Evolutionary conservation across 2,888 invertebrate species (phyloP).

Genomic region (Neocrepidodera transversa): DNA sequence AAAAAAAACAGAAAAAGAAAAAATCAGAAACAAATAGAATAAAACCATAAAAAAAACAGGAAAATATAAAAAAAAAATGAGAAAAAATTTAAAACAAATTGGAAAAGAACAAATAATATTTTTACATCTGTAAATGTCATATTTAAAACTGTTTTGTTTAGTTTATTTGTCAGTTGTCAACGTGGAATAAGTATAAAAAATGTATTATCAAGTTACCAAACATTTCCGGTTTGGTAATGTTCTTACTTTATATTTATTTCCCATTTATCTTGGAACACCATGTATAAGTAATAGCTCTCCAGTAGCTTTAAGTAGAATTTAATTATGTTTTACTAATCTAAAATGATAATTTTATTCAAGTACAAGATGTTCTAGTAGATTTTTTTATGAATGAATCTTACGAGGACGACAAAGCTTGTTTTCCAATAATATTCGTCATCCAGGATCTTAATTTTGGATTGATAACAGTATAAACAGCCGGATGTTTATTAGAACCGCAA

Average conservation of each 20-base stretch:
- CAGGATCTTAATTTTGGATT: conserved; percentile 57
- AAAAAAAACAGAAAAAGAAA: no score
- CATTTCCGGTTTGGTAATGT: no score
- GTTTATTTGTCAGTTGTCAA: no score
- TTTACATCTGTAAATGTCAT: no score
- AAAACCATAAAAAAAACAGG: no score
- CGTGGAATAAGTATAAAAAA: no score
- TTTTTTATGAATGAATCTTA: no score
- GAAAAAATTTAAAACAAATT: no score
- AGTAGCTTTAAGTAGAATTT: background rate
- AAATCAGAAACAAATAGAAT: no score
- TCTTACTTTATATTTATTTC: background rate
- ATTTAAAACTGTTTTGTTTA: no score
- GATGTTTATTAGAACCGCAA: conserved; percentile 65
- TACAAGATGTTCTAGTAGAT: background rate
- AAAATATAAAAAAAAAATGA: no score
- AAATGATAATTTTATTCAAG: background rate
- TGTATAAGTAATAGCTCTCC: background rate
- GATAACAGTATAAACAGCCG: conserved; percentile 65
- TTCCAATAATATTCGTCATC: conserved; percentile 61
- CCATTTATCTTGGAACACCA: background rate
- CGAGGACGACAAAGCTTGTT: conserved; percentile 12
- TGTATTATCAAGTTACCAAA: background rate
- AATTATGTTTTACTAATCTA: background rate
- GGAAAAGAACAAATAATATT: no score